A percentile compares a stretch with the other conserved stretches of the same genome.
Conservation (phyloP, 2,113 vertebrate species). For the Oceanodroma tethys region DNA sequence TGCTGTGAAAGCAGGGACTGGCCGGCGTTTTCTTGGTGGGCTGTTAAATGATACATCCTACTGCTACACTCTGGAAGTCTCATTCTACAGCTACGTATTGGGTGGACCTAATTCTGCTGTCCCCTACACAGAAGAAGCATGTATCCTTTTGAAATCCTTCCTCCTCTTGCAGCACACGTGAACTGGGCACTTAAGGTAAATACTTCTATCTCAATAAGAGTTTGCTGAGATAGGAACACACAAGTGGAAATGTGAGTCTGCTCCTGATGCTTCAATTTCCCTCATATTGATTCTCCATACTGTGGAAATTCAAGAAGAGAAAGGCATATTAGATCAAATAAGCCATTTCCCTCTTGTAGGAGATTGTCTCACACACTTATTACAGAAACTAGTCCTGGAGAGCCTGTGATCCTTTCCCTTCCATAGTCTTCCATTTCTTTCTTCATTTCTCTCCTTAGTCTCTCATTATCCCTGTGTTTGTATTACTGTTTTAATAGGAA, state of each 20-base stretch:
- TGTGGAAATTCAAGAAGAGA: constrained; percentile 57
- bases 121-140: constrained; percentile 93
- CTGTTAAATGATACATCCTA: constrained; percentile 92
- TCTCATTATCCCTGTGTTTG: constrained; percentile 7
- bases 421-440: constrained; percentile 5
- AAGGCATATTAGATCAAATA: constrained; percentile 53
- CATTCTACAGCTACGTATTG: constrained; percentile 94
- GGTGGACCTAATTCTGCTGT: constrained; percentile 79
- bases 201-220: not conserved
- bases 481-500: constrained; percentile 27
- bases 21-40: constrained; percentile 90
- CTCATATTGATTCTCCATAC: constrained; percentile 54
- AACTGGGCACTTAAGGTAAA: constrained; percentile 61
- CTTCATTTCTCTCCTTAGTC: constrained; percentile 24
- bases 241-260: constrained; percentile 59
- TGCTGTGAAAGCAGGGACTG: constrained; percentile 93
- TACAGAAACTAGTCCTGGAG: constrained; percentile 13
- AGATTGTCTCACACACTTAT: constrained; percentile 44
- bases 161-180: not conserved
- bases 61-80: constrained; percentile 97
- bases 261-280: constrained; percentile 49
- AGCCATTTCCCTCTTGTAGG: constrained; percentile 46
- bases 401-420: constrained; percentile 34
- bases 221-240: constrained; percentile 24
- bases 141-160: constrained; percentile 85